Conservation (phyloP, 2,797 vertebrate genomes). For the Oceanodroma leucorhoa region DNA sequence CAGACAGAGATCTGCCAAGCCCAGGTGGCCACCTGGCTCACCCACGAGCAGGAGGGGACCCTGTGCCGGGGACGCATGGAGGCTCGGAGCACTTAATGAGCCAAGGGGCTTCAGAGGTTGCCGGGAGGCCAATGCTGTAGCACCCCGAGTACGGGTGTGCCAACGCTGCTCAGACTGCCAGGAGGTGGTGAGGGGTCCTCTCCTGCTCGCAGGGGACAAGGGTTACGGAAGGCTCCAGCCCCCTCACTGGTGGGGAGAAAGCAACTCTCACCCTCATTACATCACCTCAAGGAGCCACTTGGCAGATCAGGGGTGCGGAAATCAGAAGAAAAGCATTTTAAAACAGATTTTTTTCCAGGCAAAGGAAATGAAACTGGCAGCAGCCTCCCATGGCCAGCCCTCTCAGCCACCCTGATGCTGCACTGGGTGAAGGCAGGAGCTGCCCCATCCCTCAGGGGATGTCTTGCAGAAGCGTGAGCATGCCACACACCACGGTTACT, state of each 20-base stretch:
- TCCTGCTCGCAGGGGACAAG: background rate
- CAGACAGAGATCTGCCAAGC: background rate
- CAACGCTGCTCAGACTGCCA: background rate
- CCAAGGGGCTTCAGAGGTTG: background rate
- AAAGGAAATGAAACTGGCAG: background rate
- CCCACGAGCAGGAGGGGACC: rapidly evolving
- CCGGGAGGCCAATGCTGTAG: background rate
- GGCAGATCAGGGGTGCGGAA: background rate
- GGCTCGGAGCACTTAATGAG: background rate
- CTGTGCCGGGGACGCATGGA: rapidly evolving
- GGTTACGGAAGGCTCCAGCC: rapidly evolving
- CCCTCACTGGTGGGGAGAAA: background rate
- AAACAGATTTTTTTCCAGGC: background rate
- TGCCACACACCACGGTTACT: rapidly evolving
- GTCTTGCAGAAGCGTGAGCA: background rate
- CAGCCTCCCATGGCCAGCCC: background rate
- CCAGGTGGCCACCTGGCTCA: background rate
- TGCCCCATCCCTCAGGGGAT: rapidly evolving
- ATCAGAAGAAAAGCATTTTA: background rate
- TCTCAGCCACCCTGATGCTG: background rate
- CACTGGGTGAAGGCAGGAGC: rapidly evolving
- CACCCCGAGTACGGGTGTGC: background rate
- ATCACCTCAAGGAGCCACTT: background rate
- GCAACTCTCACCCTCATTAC: background rate
- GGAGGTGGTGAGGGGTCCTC: background rate